Conservation (phyloP, 2,797 vertebrate genomes). For the Sebastes itinus region DNA sequence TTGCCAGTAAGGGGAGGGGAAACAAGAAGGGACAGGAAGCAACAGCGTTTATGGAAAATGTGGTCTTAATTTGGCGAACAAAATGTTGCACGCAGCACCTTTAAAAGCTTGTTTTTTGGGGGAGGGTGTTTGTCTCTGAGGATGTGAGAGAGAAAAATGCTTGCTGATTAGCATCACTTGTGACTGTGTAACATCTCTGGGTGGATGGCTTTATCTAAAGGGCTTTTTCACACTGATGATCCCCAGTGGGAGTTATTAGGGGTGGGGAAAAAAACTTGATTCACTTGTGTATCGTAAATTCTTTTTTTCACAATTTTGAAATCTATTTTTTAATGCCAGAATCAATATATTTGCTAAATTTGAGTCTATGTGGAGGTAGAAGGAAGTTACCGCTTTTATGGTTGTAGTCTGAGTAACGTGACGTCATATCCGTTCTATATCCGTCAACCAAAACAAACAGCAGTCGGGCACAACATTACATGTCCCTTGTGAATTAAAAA, state of each 20-base stretch:
- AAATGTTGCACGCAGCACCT: constrained; percentile 46
- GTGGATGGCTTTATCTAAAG: not conserved
- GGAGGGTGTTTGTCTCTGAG: not conserved
- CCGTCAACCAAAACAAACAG: too few species aligned
- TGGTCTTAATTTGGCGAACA: constrained; percentile 55
- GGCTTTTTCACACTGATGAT: not conserved
- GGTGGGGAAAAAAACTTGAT: not conserved
- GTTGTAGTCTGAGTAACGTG: too few species aligned
- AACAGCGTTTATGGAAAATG: constrained; percentile 60
- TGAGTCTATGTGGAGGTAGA: not conserved
- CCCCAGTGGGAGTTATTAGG: not conserved
- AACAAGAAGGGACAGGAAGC: constrained; percentile 55
- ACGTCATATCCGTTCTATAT: too few species aligned
- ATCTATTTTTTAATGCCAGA: not conserved
- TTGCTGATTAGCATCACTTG: not conserved
- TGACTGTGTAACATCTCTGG: not conserved
- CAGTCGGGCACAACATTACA: too few species aligned
- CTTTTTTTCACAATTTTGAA: not conserved
- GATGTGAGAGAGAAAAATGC: not conserved
- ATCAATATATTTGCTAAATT: not conserved
- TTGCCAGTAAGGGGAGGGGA: constrained; percentile 33
- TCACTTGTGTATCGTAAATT: not conserved
- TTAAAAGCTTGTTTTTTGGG: not conserved
- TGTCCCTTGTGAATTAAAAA: too few species aligned
- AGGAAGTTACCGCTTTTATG: not conserved